Conservation (phyloP, 2,797 vertebrate genomes). For the Distichodus sexfasciatus region DNA sequence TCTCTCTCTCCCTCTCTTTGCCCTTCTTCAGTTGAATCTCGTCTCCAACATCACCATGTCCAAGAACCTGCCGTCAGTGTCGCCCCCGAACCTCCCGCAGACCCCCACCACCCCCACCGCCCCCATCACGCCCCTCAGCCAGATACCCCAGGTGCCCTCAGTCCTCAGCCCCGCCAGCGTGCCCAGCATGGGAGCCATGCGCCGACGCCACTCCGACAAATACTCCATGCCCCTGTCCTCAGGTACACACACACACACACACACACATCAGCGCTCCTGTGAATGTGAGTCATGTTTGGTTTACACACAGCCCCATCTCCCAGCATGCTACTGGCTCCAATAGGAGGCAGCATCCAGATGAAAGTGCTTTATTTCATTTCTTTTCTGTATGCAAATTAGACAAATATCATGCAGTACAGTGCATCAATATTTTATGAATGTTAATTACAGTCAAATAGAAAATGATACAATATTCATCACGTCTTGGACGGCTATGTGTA, state of each 20-base stretch:
- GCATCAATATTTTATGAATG: conserved; percentile 75
- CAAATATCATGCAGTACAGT: conserved; percentile 62
- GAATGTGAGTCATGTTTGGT: neutral
- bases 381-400: conserved; percentile 71
- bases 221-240: conserved; percentile 97
- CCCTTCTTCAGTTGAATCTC: conserved; percentile 88
- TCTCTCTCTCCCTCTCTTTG: conserved; percentile 45
- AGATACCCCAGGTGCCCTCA: conserved; percentile 97
- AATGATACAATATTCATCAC: conserved; percentile 76
- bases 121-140: conserved; percentile 95
- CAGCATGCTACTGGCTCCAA: conserved; percentile 10
- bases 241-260: conserved; percentile 68
- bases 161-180: conserved; percentile 95
- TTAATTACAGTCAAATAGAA: conserved; percentile 78
- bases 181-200: conserved; percentile 97
- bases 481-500: conserved; percentile 60
- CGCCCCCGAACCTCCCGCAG: conserved; percentile 98
- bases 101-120: conserved; percentile 97
- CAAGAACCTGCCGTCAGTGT: conserved; percentile 95
- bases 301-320: neutral
- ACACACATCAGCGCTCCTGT: neutral
- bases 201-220: conserved; percentile 97
- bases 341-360: conserved; percentile 11
- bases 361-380: conserved; percentile 53
- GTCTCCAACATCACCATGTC: conserved; percentile 99